These are phyloP conservation scores for Pelecanoides urinatrix DNA, from an alignment of 2,113 vertebrate species.

Conservation along the genomic window DNA sequence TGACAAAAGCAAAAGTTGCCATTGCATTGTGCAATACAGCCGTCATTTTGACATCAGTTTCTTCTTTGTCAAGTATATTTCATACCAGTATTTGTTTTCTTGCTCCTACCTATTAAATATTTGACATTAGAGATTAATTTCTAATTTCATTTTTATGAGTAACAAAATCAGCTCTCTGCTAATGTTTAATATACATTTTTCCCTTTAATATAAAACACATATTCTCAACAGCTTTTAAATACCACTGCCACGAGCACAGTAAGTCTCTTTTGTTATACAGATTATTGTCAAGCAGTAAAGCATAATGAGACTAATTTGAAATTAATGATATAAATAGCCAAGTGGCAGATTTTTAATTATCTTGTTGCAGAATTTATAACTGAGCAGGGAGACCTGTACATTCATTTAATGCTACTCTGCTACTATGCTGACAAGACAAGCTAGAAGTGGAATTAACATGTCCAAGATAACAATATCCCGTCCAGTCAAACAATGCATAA, in stretches of 20 bases:
- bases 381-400: neutral
- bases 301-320: neutral
- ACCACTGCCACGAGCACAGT: neutral
- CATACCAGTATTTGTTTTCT: neutral
- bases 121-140: neutral
- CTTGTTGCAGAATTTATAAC: neutral
- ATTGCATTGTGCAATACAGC: neutral
- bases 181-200: neutral
- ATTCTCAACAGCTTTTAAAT: neutral
- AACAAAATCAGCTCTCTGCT: neutral
- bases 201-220: neutral
- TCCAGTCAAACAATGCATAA: neutral
- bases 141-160: neutral
- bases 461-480: neutral
- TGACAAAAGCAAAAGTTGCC: neutral
- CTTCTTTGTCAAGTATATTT: neutral
- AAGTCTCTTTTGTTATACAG: neutral
- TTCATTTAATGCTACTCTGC: neutral
- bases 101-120: neutral
- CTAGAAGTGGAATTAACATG: neutral
- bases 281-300: neutral
- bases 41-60: neutral
- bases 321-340: neutral
- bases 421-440: neutral
- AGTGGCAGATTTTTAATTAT: conserved; percentile 6